Percentiles rank a stretch among this genome's conserved stretches.
phyloP scores from a whole-genome alignment of 2,888 invertebrate genomes.

The Chironomus tentans region DNA sequence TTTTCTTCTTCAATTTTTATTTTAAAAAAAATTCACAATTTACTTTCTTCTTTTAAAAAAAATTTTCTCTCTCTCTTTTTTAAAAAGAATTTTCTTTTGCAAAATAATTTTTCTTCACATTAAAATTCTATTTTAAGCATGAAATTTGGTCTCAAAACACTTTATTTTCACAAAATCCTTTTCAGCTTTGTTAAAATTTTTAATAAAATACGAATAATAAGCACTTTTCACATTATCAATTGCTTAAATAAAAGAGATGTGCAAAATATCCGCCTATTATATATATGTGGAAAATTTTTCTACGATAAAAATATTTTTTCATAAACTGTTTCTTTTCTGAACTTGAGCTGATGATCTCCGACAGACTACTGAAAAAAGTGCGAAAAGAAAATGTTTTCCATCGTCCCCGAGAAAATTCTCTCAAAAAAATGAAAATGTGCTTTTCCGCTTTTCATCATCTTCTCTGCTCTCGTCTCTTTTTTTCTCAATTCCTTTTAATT shows the following conservation, averaged over 20 bases:
- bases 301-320: constrained; percentile 5
- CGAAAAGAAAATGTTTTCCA: constrained; percentile 13
- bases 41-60: background rate
- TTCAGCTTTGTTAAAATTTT: background rate
- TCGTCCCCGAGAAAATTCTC: constrained; percentile 19
- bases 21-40: background rate
- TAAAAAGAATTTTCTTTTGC: background rate
- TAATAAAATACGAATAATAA: background rate
- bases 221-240: background rate
- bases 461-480: background rate
- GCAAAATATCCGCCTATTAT: constrained; percentile 17
- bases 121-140: constrained; percentile 25
- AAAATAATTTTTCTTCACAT: background rate
- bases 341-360: constrained; percentile 16
- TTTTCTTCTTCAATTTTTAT: background rate
- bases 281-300: background rate
- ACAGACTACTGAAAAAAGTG: constrained; percentile 20
- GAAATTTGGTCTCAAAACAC: constrained; percentile 17
- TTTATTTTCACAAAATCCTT: background rate
- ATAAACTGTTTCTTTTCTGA: background rate
- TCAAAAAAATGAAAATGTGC: constrained; percentile 5
- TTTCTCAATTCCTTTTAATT: background rate
- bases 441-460: constrained; percentile 4
- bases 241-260: background rate
- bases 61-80: background rate